A percentile compares a stretch with the other conserved stretches of the same genome.
These are phyloP conservation scores for Sitophilus oryzae DNA, from an alignment of 1,140 invertebrate species.

Conservation along the genomic window DNA sequence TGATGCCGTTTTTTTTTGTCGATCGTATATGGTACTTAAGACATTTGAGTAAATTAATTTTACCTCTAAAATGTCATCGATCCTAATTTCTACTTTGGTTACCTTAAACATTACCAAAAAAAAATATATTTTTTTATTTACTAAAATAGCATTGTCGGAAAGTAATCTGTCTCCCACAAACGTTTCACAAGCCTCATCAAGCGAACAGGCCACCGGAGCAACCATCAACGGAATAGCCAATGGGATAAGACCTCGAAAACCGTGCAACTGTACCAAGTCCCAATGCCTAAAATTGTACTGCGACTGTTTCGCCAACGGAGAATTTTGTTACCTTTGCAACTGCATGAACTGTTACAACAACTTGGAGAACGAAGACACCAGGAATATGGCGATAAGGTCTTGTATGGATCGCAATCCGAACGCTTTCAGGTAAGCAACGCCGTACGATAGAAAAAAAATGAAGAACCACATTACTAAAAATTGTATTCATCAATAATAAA, in stretches of 20 bases:
- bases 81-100: no score
- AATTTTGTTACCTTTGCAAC: constrained; percentile 98
- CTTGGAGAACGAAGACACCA: constrained; percentile 89
- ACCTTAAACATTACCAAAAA: background rate
- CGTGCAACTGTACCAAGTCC: constrained; percentile 98
- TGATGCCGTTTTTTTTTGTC: no score
- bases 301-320: constrained; percentile 99
- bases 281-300: constrained; percentile 99
- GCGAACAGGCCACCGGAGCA: no score
- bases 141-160: no score
- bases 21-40: no score
- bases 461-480: no score
- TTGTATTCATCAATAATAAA: no score
- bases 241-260: constrained; percentile 77
- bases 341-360: constrained; percentile 98
- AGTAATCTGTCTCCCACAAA: background rate
- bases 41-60: no score
- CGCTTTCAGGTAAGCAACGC: constrained; percentile 65
- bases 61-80: no score
- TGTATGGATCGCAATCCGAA: constrained; percentile 92
- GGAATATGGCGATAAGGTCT: constrained; percentile 87
- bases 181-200: constrained; percentile 1
- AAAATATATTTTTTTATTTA: background rate
- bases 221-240: constrained; percentile 47
- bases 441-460: no score